These are phyloP conservation scores for Gryllus longicercus DNA, from an alignment of 2,888 invertebrate genomes.

Conservation along the genomic window DNA sequence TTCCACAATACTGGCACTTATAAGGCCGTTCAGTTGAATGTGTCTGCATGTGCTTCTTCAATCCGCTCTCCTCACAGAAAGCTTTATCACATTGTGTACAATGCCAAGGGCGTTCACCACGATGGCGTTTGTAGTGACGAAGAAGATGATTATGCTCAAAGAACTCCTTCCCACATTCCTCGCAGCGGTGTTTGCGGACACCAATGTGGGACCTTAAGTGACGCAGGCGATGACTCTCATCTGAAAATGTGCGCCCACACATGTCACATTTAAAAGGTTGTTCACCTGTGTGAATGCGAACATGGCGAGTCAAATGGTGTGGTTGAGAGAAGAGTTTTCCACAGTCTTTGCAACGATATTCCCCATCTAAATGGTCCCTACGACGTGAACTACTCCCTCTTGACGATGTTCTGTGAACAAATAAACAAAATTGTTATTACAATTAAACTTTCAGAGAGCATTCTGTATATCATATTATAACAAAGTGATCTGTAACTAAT, in stretches of 20 bases:
- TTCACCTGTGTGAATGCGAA: slow-evolving; percentile 17
- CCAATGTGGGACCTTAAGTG: not conserved
- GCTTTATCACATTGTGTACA: slow-evolving; percentile 10
- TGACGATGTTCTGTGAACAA: too few species aligned
- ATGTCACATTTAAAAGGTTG: slow-evolving; percentile 17
- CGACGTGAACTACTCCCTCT: not conserved
- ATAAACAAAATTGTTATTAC: too few species aligned
- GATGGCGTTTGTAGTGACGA: not conserved
- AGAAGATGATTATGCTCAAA: not conserved
- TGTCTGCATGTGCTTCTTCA: slow-evolving; percentile 4
- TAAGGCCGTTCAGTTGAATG: not conserved
- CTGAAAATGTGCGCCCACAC: not conserved
- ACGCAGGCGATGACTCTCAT: not conserved
- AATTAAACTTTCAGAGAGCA: too few species aligned
- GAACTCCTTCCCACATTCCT: slow-evolving; percentile 17
- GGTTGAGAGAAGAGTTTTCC: slow-evolving; percentile 2
- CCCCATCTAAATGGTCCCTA: not conserved
- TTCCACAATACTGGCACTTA: not conserved
- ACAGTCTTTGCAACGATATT: slow-evolving; percentile 6
- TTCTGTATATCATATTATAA: too few species aligned
- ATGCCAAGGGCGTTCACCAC: not conserved
- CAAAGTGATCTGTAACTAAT: too few species aligned
- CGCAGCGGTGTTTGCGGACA: not conserved
- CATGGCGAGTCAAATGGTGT: slow-evolving; percentile 17
- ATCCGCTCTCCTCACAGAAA: not conserved